Evolutionary conservation across 2,888 invertebrate genomes (phyloP).

Genomic region (Shargacucullia verbasci): DNA sequence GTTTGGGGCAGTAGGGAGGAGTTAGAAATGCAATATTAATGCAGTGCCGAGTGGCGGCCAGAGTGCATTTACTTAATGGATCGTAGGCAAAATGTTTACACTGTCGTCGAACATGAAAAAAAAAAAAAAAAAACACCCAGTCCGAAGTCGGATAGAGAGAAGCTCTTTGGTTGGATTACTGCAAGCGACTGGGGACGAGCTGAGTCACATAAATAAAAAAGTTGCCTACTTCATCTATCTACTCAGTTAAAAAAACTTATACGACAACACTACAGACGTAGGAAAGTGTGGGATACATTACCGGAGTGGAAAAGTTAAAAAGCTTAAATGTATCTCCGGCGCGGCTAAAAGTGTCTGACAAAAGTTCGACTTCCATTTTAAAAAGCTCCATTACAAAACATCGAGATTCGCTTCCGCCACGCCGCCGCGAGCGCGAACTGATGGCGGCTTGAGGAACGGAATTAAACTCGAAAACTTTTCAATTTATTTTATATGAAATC

Average conservation of each 20-base stretch:
- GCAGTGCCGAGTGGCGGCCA: conserved; percentile 84
- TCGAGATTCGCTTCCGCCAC: conserved; percentile 88
- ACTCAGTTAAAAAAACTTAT: conserved; percentile 76
- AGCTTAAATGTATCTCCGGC: conserved; percentile 89
- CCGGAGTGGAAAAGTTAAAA: conserved; percentile 89
- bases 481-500: conserved; percentile 84
- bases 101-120: conserved; percentile 73
- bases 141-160: conserved; percentile 74
- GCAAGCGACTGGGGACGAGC: conserved; percentile 71
- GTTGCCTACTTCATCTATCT: conserved; percentile 74
- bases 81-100: conserved; percentile 85
- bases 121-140: conserved; percentile 74
- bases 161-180: conserved; percentile 82
- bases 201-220: conserved; percentile 80
- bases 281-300: conserved; percentile 87
- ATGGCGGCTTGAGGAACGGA: conserved; percentile 79
- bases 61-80: conserved; percentile 88
- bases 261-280: conserved; percentile 81
- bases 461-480: conserved; percentile 86
- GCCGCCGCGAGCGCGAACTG: conserved; percentile 80
- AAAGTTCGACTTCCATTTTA: conserved; percentile 89
- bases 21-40: conserved; percentile 91
- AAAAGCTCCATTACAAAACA: conserved; percentile 90
- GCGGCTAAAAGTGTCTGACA: conserved; percentile 89
- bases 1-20: conserved; percentile 63